Evolutionary conservation across 2,888 invertebrate species (phyloP).

Genomic region (Volucella inflata): DNA sequence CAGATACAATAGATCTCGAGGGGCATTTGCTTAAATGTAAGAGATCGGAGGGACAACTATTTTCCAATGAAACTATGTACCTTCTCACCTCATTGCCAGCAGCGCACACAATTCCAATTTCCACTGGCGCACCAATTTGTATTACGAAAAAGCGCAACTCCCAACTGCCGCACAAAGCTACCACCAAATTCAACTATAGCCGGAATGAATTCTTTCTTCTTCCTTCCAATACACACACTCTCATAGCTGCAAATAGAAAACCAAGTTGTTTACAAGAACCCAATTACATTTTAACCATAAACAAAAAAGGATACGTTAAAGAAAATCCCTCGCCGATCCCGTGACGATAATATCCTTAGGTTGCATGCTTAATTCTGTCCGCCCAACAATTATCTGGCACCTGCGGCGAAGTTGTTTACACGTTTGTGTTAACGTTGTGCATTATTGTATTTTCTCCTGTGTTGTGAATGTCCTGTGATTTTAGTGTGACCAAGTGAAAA

Average conservation of each 20-base stretch:
- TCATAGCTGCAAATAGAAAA: conserved; percentile 34
- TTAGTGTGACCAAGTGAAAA: conserved; percentile 59
- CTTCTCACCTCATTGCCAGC: too few species aligned
- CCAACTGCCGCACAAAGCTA: conserved; percentile 4
- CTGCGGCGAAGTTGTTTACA: conserved; percentile 48
- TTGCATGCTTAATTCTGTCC: conserved; percentile 3
- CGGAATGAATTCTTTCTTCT: conserved; percentile 27
- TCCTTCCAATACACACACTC: conserved; percentile 16
- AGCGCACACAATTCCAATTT: neutral
- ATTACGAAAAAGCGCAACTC: conserved; percentile 1
- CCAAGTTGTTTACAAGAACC: conserved; percentile 60
- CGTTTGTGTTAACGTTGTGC: conserved; percentile 15
- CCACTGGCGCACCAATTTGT: conserved; percentile 9
- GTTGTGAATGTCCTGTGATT: conserved; percentile 53
- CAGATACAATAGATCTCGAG: too few species aligned
- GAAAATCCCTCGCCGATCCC: conserved; percentile 22
- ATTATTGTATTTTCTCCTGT: conserved; percentile 10
- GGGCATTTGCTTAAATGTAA: too few species aligned
- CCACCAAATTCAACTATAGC: neutral
- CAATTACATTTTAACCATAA: conserved; percentile 57
- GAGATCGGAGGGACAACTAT: too few species aligned
- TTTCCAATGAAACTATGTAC: too few species aligned
- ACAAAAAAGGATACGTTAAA: conserved; percentile 21
- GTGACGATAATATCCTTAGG: conserved; percentile 22
- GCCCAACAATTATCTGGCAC: conserved; percentile 56